Evolutionary conservation across 2,797 vertebrate species (phyloP).

Genomic region (Lutjanus argentimaculatus): DNA sequence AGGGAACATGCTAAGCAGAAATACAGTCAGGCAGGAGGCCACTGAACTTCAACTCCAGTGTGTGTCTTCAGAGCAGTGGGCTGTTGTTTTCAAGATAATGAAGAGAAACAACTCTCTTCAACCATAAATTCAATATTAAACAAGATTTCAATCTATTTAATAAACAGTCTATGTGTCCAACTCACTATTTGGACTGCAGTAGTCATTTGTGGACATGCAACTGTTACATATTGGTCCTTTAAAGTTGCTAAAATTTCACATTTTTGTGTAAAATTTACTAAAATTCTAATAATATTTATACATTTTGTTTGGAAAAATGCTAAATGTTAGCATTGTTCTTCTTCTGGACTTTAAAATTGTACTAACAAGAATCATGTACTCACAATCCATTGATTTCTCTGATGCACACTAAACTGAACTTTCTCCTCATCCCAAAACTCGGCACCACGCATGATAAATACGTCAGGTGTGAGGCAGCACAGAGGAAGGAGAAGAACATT

Average conservation of each 20-base stretch:
- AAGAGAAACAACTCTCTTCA: no score
- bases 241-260: background rate
- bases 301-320: background rate
- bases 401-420: conserved; percentile 16
- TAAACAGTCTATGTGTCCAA: no score
- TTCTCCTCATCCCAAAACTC: conserved; percentile 34
- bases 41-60: no score
- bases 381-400: conserved; percentile 6
- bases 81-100: no score
- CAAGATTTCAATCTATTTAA: no score
- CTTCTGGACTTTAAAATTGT: background rate
- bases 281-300: background rate
- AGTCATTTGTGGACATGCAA: no score
- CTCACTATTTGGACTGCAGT: no score
- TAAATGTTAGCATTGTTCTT: background rate
- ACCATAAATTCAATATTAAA: no score
- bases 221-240: no score
- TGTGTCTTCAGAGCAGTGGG: no score
- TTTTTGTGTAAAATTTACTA: background rate
- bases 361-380: background rate
- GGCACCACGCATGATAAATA: conserved; percentile 40
- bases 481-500: conserved; percentile 9
- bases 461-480: conserved; percentile 47
- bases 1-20: no score
- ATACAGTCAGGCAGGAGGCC: no score